These are phyloP conservation scores for Lepetodrilus schrolli DNA, from an alignment of 2,888 invertebrate genomes.

Conservation along the genomic window DNA sequence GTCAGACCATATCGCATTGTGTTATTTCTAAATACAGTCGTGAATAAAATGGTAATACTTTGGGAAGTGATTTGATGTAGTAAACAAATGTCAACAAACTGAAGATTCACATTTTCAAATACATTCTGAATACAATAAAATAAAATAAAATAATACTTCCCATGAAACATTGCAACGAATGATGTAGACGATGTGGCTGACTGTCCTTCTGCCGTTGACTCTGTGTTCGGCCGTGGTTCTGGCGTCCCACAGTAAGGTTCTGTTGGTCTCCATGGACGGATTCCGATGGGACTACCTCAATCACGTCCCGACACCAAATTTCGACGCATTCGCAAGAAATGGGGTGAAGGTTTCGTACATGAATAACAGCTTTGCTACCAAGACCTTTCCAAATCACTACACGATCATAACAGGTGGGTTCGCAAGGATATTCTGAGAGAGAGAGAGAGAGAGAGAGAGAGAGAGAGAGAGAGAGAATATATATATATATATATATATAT, in stretches of 20 bases:
- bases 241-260: slow-evolving; percentile 63
- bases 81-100: too few species aligned
- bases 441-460: neutral
- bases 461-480: neutral
- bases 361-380: slow-evolving; percentile 76
- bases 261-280: slow-evolving; percentile 83
- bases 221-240: neutral
- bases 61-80: too few species aligned
- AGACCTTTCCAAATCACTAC: slow-evolving; percentile 85
- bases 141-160: too few species aligned
- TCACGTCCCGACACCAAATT: slow-evolving; percentile 78
- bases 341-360: slow-evolving; percentile 79
- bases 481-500: too few species aligned
- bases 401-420: slow-evolving; percentile 80
- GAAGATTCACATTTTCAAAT: too few species aligned
- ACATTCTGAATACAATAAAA: neutral
- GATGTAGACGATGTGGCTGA: neutral
- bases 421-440: too few species aligned
- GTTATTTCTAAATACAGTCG: too few species aligned
- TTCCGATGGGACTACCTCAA: slow-evolving; percentile 82
- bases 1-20: too few species aligned
- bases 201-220: neutral
- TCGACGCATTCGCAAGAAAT: slow-evolving; percentile 78
- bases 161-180: neutral
- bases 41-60: too few species aligned